Percentiles rank a stretch among this genome's conserved stretches.
Evolutionary conservation across 1,140 invertebrate species (phyloP).

Genomic region (Papilio helenus): DNA sequence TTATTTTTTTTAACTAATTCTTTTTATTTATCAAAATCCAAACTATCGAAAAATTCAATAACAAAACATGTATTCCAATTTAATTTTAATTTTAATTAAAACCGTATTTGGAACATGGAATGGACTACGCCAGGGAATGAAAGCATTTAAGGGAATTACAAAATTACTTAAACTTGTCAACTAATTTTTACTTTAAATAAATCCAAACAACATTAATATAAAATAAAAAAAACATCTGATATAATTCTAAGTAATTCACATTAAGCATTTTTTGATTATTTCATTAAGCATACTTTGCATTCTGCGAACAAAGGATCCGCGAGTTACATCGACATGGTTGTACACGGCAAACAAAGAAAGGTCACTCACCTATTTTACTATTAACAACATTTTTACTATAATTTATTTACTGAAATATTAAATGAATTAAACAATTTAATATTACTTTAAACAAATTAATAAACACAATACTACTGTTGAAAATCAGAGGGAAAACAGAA

Average conservation of each 20-base stretch:
- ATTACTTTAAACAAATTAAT: background rate
- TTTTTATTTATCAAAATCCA: background rate
- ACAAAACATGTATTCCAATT: too few species aligned
- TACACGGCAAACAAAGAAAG: conserved; percentile 52
- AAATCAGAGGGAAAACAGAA: background rate
- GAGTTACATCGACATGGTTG: conserved; percentile 38
- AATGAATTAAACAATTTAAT: conserved; percentile 3
- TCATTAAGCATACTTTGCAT: background rate
- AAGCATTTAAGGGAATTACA: too few species aligned
- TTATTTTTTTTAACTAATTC: background rate
- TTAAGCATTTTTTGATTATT: background rate
- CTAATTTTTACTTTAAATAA: too few species aligned
- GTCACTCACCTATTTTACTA: conserved; percentile 48
- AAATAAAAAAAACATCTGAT: too few species aligned
- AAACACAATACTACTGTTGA: background rate
- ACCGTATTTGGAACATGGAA: too few species aligned
- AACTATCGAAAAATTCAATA: background rate
- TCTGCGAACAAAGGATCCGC: conserved; percentile 23
- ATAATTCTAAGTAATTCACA: background rate
- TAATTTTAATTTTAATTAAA: background rate
- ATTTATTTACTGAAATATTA: conserved; percentile 10
- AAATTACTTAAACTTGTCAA: too few species aligned
- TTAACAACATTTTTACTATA: conserved; percentile 15
- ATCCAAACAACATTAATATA: too few species aligned
- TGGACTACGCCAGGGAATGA: too few species aligned